A percentile compares a stretch with the other conserved stretches of the same genome.
These are phyloP conservation scores for Xestobium rufovillosum DNA, from an alignment of 2,888 invertebrate genomes.

Conservation along the genomic window DNA sequence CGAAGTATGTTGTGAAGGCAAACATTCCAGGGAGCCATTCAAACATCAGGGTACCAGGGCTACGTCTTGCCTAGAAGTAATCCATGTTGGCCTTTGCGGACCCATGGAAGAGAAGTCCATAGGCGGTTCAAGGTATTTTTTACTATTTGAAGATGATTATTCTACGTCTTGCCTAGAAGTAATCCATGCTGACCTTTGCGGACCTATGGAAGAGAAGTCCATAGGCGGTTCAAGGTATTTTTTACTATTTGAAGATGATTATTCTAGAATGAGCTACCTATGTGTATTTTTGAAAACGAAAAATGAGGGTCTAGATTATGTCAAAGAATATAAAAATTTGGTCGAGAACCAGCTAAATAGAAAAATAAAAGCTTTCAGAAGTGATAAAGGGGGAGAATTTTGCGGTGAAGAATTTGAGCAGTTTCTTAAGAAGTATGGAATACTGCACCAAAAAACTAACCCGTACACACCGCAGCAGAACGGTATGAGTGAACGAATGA, in stretches of 20 bases:
- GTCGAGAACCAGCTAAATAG: conserved; percentile 23
- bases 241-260: conserved; percentile 8
- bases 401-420: conserved; percentile 12
- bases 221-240: too few species aligned
- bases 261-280: background rate
- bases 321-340: conserved; percentile 18
- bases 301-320: background rate
- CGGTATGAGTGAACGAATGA: conserved; percentile 22
- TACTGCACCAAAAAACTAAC: conserved; percentile 23
- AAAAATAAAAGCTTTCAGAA: conserved; percentile 21
- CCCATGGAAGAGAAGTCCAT: too few species aligned
- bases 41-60: too few species aligned
- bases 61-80: too few species aligned
- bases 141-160: too few species aligned
- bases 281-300: background rate
- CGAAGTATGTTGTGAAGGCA: too few species aligned
- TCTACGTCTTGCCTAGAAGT: too few species aligned
- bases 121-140: too few species aligned
- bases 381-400: conserved; percentile 19
- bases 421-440: conserved; percentile 17
- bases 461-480: conserved; percentile 27
- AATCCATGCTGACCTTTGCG: too few species aligned
- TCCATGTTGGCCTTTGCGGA: too few species aligned
- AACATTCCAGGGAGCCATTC: too few species aligned
- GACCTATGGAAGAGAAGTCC: too few species aligned